Evolutionary conservation across 2,113 vertebrate genomes (phyloP).

Genomic region (Oryzias celebensis): DNA sequence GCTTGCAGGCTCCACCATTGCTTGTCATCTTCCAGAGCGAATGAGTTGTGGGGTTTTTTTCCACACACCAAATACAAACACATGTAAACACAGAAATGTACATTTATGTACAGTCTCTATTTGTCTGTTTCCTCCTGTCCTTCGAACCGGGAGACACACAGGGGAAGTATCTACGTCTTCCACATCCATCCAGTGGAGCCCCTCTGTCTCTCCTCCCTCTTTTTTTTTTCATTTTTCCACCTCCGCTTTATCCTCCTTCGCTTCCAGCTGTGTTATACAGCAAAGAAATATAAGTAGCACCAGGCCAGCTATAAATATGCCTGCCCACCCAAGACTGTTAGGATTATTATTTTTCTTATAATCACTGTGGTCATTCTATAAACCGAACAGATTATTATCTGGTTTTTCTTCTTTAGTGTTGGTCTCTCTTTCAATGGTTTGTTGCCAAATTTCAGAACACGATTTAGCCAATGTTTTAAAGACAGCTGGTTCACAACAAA

Average conservation of each 20-base stretch:
- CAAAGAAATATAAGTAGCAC: slow-evolving; percentile 67
- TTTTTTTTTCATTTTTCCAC: slow-evolving; percentile 43
- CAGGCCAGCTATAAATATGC: slow-evolving; percentile 71
- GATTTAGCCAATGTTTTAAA: slow-evolving; percentile 1
- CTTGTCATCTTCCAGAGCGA: slow-evolving; percentile 30
- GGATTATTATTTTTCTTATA: slow-evolving; percentile 75
- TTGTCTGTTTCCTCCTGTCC: slow-evolving; percentile 33
- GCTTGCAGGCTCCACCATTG: slow-evolving; percentile 39
- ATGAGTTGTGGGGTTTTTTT: slow-evolving; percentile 44
- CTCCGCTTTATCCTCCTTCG: slow-evolving; percentile 49
- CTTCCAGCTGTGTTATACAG: slow-evolving; percentile 72
- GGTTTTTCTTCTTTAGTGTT: slow-evolving; percentile 53
- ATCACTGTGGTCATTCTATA: slow-evolving; percentile 67
- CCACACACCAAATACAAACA: slow-evolving; percentile 48
- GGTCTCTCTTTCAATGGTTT: slow-evolving; percentile 14
- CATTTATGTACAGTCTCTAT: slow-evolving; percentile 4
- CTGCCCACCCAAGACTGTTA: slow-evolving; percentile 76
- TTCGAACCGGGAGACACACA: slow-evolving; percentile 26
- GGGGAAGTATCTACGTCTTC: slow-evolving; percentile 16
- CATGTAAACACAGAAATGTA: slow-evolving; percentile 32
- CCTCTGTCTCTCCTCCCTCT: slow-evolving; percentile 40
- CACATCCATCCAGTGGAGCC: slow-evolving; percentile 31
- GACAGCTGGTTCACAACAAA: background rate
- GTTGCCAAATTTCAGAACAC: slow-evolving; percentile 12
- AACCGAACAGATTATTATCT: slow-evolving; percentile 70